A percentile compares a stretch with the other conserved stretches of the same genome.
Conservation (phyloP, 2,113 vertebrate species). For the Malurus alboscapulatus region DNA sequence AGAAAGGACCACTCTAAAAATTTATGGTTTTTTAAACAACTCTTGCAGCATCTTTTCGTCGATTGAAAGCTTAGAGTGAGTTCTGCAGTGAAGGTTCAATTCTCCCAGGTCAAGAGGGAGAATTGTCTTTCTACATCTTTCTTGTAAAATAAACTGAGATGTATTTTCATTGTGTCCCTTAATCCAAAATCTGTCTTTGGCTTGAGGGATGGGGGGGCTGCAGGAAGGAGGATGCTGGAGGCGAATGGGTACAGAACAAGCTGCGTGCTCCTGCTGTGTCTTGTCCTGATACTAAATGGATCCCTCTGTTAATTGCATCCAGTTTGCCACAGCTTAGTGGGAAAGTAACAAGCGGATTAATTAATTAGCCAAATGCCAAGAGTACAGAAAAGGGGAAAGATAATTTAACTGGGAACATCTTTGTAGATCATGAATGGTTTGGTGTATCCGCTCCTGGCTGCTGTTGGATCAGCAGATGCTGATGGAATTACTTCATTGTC, state of each 20-base stretch:
- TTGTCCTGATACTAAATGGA: background rate
- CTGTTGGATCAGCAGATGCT: background rate
- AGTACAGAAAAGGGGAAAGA: background rate
- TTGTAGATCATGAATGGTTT: background rate
- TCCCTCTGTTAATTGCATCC: background rate
- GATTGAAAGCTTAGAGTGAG: background rate
- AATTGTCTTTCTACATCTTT: background rate
- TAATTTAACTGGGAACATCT: background rate
- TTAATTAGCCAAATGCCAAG: background rate
- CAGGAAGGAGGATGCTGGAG: background rate
- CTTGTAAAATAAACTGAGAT: slow-evolving; percentile 43
- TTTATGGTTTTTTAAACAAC: background rate
- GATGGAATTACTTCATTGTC: background rate
- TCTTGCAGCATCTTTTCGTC: background rate
- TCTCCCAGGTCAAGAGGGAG: background rate
- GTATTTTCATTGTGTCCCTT: background rate
- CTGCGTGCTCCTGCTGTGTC: background rate
- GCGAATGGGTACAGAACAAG: background rate
- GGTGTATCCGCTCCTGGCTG: background rate
- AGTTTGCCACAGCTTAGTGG: background rate
- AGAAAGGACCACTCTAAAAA: background rate
- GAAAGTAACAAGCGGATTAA: background rate
- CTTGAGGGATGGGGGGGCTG: background rate
- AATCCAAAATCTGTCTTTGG: background rate
- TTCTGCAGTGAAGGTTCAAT: background rate